These are phyloP conservation scores for Drosophila orosa DNA, from an alignment of 1,140 invertebrate genomes.

Conservation along the genomic window DNA sequence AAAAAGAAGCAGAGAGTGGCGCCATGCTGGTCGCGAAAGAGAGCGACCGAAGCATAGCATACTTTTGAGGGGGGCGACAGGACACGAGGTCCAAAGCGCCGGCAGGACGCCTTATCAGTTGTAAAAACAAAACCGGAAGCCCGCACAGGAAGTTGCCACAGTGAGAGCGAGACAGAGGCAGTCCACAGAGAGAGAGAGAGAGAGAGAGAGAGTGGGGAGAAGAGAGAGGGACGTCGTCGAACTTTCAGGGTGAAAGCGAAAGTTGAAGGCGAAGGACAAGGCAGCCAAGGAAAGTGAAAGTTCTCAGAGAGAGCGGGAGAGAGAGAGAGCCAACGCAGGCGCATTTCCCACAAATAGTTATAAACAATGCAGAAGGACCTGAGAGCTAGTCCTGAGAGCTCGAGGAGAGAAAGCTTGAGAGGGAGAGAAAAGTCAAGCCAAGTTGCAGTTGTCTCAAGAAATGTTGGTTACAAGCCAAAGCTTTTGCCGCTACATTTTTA, in stretches of 20 bases:
- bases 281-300: conserved; percentile 72
- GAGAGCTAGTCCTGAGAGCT: not conserved
- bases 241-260: conserved; percentile 79
- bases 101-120: conserved; percentile 79
- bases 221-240: conserved; percentile 56
- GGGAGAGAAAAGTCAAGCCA: conserved; percentile 23
- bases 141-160: conserved; percentile 71
- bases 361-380: conserved; percentile 53
- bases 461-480: conserved; percentile 35
- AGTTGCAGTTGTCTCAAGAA: conserved; percentile 73
- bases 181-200: conserved; percentile 1
- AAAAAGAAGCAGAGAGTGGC: conserved; percentile 52
- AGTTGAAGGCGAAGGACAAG: conserved; percentile 79
- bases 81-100: conserved; percentile 31
- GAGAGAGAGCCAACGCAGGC: conserved; percentile 41
- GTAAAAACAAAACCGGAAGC: conserved; percentile 82
- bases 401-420: conserved; percentile 15
- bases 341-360: conserved; percentile 47
- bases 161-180: conserved; percentile 34
- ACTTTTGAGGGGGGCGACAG: conserved; percentile 53
- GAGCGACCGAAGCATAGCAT: conserved; percentile 57
- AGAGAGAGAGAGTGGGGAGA: conserved; percentile 12
- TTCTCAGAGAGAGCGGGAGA: conserved; percentile 10
- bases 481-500: conserved; percentile 70
- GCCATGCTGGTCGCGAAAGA: conserved; percentile 68